phyloP scores from a whole-genome alignment of 2,888 invertebrate genomes.

The Scaptomyza polygonia region DNA sequence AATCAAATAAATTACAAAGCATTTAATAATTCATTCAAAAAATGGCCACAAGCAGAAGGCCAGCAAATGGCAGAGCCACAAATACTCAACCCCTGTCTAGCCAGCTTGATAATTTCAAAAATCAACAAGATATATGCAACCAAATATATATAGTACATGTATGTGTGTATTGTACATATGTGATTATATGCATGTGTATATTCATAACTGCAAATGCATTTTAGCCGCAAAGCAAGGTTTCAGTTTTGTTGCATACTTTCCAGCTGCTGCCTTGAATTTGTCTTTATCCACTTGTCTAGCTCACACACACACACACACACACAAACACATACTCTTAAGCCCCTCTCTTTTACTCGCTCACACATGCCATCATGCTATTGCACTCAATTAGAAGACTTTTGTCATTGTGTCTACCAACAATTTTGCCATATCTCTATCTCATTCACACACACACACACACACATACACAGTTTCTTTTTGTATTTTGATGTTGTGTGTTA shows the following conservation, averaged over 20 bases:
- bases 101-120: conserved; percentile 77
- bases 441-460: conserved; percentile 14
- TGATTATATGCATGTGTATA: conserved; percentile 30
- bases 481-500: conserved; percentile 50
- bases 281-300: conserved; percentile 51
- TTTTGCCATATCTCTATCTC: conserved; percentile 25
- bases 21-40: conserved; percentile 79
- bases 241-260: conserved; percentile 58
- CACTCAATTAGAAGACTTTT: conserved; percentile 79
- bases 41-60: conserved; percentile 68
- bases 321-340: not conserved
- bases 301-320: conserved; percentile 20
- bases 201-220: conserved; percentile 78
- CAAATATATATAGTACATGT: too few relatives aligned
- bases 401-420: conserved; percentile 53
- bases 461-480: conserved; percentile 19
- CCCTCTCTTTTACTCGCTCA: not conserved
- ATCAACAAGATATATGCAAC: conserved; percentile 68
- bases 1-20: conserved; percentile 81
- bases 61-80: conserved; percentile 38
- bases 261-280: conserved; percentile 51
- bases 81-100: conserved; percentile 25
- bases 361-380: conserved; percentile 49
- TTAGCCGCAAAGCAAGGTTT: conserved; percentile 61
- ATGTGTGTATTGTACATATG: conserved; percentile 4